Evolutionary conservation across 2,113 vertebrate genomes (phyloP), one percentile per base, ranked within the genome.

Genomic region (Stegastes partitus): DNA sequence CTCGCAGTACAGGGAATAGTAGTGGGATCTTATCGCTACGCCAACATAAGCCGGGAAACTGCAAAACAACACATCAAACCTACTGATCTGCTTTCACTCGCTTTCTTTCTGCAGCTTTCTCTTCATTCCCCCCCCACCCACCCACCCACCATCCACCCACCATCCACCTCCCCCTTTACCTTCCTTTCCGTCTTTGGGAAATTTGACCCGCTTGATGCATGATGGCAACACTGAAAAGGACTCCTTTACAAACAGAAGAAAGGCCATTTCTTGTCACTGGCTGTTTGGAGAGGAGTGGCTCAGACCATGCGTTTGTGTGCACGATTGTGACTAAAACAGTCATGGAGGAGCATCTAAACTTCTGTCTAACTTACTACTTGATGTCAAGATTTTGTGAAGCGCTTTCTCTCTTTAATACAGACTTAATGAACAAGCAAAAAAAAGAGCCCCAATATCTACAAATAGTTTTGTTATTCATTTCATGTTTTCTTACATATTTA

Each of bases 1-100:
- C 92, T 87, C 12, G 87, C 79, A 79, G 69, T 77, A 71, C 68
- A 76, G 82, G 76, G 81, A 86, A 74, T 75, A 84, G 80, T 68
- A 61, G 74, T 64, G 74, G 73, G 73, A 86, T 85, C 85, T 87
- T 87, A 88, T 85, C 78, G 23, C 57, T 22, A 26, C 45, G 50
- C 65, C 49, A 83, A 66, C 68, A 81, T 63, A 79, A 61, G 65
- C 83, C 90, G 82, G 78, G 71, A 91, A 87, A 83, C 74, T 57
- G 69, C 31, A 54, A 76, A 82, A 77, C 78, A 83, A 81, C 85
- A 82, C 80, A 74, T 82, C 23, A 67, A 83, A 23, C 71, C 58
- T 0, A 37, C 74, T 47, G 37, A 66, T 72, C 71, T 74, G 23
- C 51, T 61, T 53, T 59, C 23, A 53, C 45, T 54, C 50, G 51